phyloP scores from a whole-genome alignment of 2,113 vertebrate species.

The Epinephelus lanceolatus region DNA sequence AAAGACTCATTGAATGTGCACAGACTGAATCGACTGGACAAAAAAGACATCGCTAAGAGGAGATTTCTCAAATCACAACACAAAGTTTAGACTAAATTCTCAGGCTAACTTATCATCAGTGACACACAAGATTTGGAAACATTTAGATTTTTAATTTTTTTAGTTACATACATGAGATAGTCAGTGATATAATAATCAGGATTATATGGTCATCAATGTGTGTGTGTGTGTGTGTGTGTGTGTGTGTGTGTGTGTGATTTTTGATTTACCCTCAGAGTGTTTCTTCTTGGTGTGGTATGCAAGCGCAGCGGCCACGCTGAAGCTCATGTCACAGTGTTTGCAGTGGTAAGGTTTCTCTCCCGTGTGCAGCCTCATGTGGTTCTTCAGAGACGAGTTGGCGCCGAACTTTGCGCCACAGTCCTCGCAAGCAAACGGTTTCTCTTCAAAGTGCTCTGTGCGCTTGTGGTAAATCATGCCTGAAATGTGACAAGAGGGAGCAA shows the following conservation, averaged over 20 bases:
- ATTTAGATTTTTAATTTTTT: neutral
- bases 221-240: neutral
- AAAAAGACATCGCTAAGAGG: neutral
- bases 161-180: neutral
- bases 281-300: slow-evolving; percentile 95
- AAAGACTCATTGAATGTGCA: slow-evolving; percentile 1
- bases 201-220: neutral
- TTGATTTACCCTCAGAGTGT: slow-evolving; percentile 88
- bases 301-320: slow-evolving; percentile 90
- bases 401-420: slow-evolving; percentile 90
- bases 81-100: neutral
- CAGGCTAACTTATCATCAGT: neutral
- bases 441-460: slow-evolving; percentile 90
- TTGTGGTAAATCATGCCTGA: slow-evolving; percentile 93
- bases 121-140: neutral
- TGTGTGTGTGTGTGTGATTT: slow-evolving; percentile 10
- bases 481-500: neutral
- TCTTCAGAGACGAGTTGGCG: slow-evolving; percentile 93
- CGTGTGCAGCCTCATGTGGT: slow-evolving; percentile 90
- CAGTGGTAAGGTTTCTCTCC: slow-evolving; percentile 91
- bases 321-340: slow-evolving; percentile 91
- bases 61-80: neutral
- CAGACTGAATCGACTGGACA: neutral
- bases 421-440: slow-evolving; percentile 90
- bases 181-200: neutral